These are phyloP conservation scores for Eublepharis macularius DNA, from an alignment of 2,113 vertebrate species.

Conservation along the genomic window DNA sequence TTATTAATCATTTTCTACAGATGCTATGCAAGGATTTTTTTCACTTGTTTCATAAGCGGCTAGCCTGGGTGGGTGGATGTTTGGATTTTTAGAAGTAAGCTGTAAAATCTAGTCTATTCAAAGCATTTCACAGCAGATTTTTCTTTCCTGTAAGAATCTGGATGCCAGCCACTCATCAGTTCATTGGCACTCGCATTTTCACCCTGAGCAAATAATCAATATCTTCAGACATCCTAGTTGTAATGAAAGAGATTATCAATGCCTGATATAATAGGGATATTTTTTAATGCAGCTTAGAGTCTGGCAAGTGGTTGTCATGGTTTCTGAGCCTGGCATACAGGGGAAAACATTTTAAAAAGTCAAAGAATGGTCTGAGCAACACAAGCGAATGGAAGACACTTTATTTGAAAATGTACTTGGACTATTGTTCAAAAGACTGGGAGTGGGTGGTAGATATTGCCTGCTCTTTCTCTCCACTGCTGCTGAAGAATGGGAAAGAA, in stretches of 20 bases:
- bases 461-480: background rate
- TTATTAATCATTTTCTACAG: background rate
- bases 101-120: background rate
- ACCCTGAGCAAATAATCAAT: background rate
- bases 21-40: background rate
- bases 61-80: background rate
- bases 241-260: constrained; percentile 30
- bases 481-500: too few species aligned
- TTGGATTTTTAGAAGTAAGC: background rate
- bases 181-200: background rate
- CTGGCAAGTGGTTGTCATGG: constrained; percentile 24
- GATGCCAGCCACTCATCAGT: background rate
- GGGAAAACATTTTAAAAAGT: background rate
- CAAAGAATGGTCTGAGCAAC: background rate
- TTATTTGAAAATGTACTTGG: background rate
- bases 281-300: constrained; percentile 25
- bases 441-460: background rate
- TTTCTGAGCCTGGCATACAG: constrained; percentile 15
- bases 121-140: background rate
- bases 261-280: background rate
- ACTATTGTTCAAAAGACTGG: background rate
- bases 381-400: background rate
- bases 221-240: background rate
- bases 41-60: background rate
- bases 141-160: background rate